Evolutionary conservation across 2,797 vertebrate genomes (phyloP).

Genomic region (Austrolebias charrua): DNA sequence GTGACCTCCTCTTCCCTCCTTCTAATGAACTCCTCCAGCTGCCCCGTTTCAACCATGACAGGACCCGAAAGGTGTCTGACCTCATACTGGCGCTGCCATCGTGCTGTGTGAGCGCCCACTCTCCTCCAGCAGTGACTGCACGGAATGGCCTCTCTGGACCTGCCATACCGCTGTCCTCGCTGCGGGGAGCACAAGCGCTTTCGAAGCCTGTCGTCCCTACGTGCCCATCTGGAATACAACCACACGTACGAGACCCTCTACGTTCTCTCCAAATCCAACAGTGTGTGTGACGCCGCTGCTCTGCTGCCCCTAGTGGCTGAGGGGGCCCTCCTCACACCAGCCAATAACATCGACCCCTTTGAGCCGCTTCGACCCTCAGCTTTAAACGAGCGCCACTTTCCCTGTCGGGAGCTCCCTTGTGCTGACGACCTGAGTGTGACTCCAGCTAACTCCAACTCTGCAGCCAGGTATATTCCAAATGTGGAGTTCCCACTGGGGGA

Average conservation of each 20-base stretch:
- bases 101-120: slow-evolving; percentile 73
- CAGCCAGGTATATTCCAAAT: slow-evolving; percentile 91
- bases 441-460: slow-evolving; percentile 74
- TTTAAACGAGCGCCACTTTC: slow-evolving; percentile 87
- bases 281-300: slow-evolving; percentile 92
- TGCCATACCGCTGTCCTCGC: slow-evolving; percentile 97
- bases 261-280: slow-evolving; percentile 98
- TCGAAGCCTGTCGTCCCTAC: slow-evolving; percentile 95
- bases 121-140: slow-evolving; percentile 66
- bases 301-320: slow-evolving; percentile 89
- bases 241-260: slow-evolving; percentile 99
- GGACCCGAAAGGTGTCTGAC: slow-evolving; percentile 53
- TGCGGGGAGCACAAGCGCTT: slow-evolving; percentile 99
- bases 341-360: slow-evolving; percentile 85
- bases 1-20: slow-evolving; percentile 39
- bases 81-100: slow-evolving; percentile 64
- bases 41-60: slow-evolving; percentile 70
- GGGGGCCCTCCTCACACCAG: slow-evolving; percentile 80
- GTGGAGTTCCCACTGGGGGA: slow-evolving; percentile 95
- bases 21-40: slow-evolving; percentile 22
- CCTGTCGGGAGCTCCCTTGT: slow-evolving; percentile 88
- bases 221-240: slow-evolving; percentile 98
- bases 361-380: slow-evolving; percentile 85
- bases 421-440: slow-evolving; percentile 89
- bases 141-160: slow-evolving; percentile 97